These are phyloP conservation scores for Sinella curviseta DNA, from an alignment of 1,140 invertebrate species.

Conservation along the genomic window DNA sequence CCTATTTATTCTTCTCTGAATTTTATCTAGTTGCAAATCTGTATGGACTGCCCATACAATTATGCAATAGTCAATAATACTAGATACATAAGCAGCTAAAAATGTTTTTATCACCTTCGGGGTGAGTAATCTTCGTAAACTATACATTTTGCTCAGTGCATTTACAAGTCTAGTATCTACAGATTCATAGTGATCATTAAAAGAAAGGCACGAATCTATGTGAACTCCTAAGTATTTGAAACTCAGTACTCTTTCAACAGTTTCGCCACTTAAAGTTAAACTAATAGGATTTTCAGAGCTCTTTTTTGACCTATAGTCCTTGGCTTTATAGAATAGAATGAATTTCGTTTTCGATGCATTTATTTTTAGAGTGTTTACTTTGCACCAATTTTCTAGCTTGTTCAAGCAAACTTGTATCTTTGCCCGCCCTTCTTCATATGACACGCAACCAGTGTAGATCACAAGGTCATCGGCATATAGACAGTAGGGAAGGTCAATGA, in stretches of 20 bases:
- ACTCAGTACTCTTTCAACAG: not conserved
- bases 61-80: not conserved
- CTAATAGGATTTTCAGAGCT: not conserved
- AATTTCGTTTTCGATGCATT: not conserved
- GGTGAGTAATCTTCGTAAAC: not conserved
- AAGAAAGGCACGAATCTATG: not conserved
- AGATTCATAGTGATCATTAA: not conserved
- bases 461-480: not conserved
- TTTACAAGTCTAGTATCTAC: not conserved
- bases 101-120: not conserved
- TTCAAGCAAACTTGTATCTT: not conserved
- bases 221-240: slow-evolving; percentile 17
- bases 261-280: not conserved
- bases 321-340: not conserved
- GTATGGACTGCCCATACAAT: not conserved
- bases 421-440: not conserved
- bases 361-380: not conserved
- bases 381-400: not conserved
- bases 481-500: not conserved
- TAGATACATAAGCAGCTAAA: not conserved
- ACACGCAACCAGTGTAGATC: not conserved
- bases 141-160: not conserved
- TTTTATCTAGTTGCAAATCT: not conserved
- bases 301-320: not conserved
- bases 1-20: slow-evolving; percentile 1